Evolutionary conservation across 2,797 vertebrate species (phyloP), one percentile per base, ranked within the genome.

Genomic region (Aulostomus chinensis): DNA sequence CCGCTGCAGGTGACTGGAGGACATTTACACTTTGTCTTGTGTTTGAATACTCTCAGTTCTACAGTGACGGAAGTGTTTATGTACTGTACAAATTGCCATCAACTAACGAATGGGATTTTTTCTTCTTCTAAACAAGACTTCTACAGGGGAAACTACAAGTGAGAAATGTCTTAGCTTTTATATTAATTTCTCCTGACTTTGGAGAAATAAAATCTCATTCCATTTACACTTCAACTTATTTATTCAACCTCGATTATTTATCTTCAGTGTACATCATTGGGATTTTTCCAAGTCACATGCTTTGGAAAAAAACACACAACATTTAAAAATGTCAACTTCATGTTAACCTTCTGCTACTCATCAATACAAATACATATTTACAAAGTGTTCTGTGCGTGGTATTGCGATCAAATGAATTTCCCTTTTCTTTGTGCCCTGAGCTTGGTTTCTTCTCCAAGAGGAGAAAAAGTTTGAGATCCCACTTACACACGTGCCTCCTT

Each of bases 201-300:
- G 58, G 71, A 57, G 67, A 77, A 88, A 83, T 83, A 85, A 88
- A 87, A 53, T 39, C 47, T 43, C 16, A 28, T 18, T 38, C n/a
- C 34, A 38, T 63, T 67, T 45, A 49, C 51, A 54, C 42, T 30
- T 37, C 14, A 51, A 7, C 13, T 37, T 28, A 32, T 58, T 73
- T 45, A 71, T 73, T 72, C 41, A 33, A 41, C 10, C 14, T 43
- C 46, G 3, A 63, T 73, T 75, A 9, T 7, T 49, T 22, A n/a
- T 15, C 5, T 46, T 31, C 20, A 53, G 9, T 42, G 17, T 59
- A 59, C 28, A 49, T 52, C 40, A 37, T 9, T 6, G 15, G 12
- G 3, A n/a, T 17, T 7, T 9, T 18, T 62, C 11, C 17, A 9
- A 12, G 12, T 34, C n/a, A 34, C 1, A 26, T 11, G 17, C 1